Conservation (phyloP, 2,888 invertebrate species). For the Epistrophe grossulariae region DNA sequence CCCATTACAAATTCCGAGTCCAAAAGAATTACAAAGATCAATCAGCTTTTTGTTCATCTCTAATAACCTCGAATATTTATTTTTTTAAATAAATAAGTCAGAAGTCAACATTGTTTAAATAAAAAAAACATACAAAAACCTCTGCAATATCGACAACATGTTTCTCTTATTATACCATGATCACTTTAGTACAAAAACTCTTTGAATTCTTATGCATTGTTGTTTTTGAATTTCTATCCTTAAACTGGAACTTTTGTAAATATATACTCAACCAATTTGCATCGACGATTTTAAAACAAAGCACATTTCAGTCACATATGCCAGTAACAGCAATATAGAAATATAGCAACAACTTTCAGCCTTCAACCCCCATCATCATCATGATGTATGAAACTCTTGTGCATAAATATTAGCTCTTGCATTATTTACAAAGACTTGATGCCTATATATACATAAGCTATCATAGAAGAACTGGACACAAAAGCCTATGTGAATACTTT, state of each 20-base stretch:
- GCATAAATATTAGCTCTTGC: conserved; percentile 53
- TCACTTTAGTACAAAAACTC: neutral
- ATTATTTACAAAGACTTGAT: conserved; percentile 39
- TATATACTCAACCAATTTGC: conserved; percentile 69
- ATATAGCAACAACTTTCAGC: neutral
- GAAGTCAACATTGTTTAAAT: too few relatives aligned
- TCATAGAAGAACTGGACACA: conserved; percentile 38
- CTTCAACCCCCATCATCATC: neutral
- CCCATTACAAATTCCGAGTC: too few relatives aligned
- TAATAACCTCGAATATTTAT: too few relatives aligned
- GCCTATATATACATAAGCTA: neutral
- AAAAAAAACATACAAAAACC: too few relatives aligned
- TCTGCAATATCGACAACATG: neutral
- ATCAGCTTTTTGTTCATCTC: too few relatives aligned
- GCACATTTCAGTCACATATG: neutral
- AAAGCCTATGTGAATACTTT: conserved; percentile 37
- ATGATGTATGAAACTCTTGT: conserved; percentile 25
- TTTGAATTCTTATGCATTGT: neutral
- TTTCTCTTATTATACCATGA: neutral
- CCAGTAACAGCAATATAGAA: neutral
- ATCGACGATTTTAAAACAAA: conserved; percentile 53
- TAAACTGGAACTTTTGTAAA: conserved; percentile 31
- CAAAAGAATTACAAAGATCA: too few relatives aligned
- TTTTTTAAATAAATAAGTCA: too few relatives aligned
- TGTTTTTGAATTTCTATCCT: conserved; percentile 1